Percentiles rank a stretch among this genome's conserved stretches.
These are phyloP conservation scores for Pyralis farinalis DNA, from an alignment of 2,888 invertebrate genomes.

Conservation along the genomic window DNA sequence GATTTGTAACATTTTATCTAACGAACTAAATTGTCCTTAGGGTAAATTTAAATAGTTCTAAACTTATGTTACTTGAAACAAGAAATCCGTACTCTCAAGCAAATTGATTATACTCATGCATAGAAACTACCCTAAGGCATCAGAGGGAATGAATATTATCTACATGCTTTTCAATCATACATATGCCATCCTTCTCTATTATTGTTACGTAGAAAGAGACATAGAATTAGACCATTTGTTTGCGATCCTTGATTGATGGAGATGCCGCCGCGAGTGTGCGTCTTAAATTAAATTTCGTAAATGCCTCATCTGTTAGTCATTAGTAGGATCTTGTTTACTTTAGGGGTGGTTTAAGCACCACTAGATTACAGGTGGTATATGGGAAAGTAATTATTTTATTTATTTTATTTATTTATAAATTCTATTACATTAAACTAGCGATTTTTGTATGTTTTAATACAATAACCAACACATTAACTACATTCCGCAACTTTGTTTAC, in stretches of 20 bases:
- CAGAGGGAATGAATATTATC: constrained; percentile 29
- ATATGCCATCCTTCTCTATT: neutral
- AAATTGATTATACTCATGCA: constrained; percentile 50
- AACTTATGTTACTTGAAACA: neutral
- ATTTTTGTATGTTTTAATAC: too few species aligned
- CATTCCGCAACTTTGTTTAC: too few species aligned
- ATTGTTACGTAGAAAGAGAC: constrained; percentile 13
- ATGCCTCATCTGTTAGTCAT: constrained; percentile 36
- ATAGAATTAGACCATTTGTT: constrained; percentile 6
- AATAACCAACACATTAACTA: too few species aligned
- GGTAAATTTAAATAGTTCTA: too few species aligned
- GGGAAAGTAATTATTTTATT: too few species aligned
- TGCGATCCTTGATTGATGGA: constrained; percentile 55
- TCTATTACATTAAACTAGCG: too few species aligned
- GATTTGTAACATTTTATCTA: too few species aligned
- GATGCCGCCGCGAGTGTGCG: constrained; percentile 38
- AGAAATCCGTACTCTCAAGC: constrained; percentile 21
- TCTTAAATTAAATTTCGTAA: constrained; percentile 49
- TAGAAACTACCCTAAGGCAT: constrained; percentile 32
- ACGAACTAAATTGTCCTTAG: too few species aligned
- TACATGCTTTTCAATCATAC: constrained; percentile 21
- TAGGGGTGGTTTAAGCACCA: constrained; percentile 27
- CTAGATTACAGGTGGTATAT: constrained; percentile 15
- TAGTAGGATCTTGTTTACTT: constrained; percentile 46
- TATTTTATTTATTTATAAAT: too few species aligned